These are phyloP conservation scores for Beaufortia kweichowensis DNA, from an alignment of 2,113 vertebrate genomes.

Conservation along the genomic window DNA sequence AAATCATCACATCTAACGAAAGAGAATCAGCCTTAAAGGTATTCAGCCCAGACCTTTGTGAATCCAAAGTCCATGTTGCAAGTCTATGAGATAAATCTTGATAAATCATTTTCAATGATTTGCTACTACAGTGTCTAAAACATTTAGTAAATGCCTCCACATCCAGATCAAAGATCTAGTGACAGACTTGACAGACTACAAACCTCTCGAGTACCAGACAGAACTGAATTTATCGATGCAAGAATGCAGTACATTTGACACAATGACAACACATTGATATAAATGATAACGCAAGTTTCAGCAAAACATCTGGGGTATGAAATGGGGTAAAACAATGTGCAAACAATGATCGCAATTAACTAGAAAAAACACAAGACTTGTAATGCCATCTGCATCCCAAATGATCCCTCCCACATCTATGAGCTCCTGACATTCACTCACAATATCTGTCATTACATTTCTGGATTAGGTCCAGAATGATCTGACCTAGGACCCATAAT, in stretches of 20 bases:
- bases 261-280: too few relatives aligned
- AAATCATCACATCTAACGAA: background rate
- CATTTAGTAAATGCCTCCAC: too few relatives aligned
- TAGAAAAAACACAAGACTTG: background rate
- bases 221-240: too few relatives aligned
- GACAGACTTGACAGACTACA: too few relatives aligned
- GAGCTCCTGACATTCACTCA: slow-evolving; percentile 1
- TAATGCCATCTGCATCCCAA: slow-evolving; percentile 1
- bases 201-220: too few relatives aligned
- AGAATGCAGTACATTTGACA: too few relatives aligned
- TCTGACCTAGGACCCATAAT: background rate
- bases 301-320: background rate
- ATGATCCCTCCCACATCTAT: background rate
- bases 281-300: background rate
- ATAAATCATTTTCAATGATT: too few relatives aligned
- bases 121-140: too few relatives aligned
- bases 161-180: too few relatives aligned
- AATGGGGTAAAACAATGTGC: slow-evolving; percentile 15
- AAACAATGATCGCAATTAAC: background rate
- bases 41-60: too few relatives aligned
- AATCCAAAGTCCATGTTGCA: too few relatives aligned
- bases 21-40: background rate
- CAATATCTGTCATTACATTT: background rate
- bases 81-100: too few relatives aligned
- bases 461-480: background rate